A percentile compares a stretch with the other conserved stretches of the same genome.
phyloP scores from a whole-genome alignment of 2,113 vertebrate species.

The Caranx melampygus region DNA sequence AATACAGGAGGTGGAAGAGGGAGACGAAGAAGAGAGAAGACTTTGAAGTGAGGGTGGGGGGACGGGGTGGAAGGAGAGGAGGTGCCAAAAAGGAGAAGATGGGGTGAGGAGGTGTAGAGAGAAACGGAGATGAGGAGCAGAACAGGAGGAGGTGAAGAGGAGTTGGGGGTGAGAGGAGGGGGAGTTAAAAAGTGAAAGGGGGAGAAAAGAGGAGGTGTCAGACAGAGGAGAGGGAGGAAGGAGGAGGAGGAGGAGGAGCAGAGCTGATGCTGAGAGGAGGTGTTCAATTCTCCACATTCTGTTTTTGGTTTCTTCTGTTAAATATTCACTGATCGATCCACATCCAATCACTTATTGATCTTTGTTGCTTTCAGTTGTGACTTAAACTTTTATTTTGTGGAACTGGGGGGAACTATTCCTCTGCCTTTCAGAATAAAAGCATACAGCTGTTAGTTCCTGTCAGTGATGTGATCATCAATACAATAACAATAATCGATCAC shows the following conservation, averaged over 20 bases:
- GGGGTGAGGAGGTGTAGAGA: not conserved
- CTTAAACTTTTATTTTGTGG: not conserved
- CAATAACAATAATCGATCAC: not conserved
- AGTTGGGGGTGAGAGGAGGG: no score
- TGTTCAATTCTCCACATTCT: no score
- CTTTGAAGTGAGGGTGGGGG: not conserved
- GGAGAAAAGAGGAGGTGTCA: not conserved
- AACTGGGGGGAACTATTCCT: not conserved
- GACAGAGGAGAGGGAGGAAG: not conserved
- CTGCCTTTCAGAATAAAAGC: slow-evolving; percentile 26
- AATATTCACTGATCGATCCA: no score
- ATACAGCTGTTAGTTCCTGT: not conserved
- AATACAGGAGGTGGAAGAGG: not conserved
- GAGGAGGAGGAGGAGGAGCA: not conserved
- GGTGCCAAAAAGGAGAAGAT: not conserved
- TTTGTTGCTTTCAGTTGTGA: not conserved
- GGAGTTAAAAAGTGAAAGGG: not conserved
- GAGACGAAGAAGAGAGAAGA: not conserved
- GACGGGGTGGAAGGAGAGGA: not conserved
- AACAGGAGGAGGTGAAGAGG: not conserved
- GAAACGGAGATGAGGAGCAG: no score
- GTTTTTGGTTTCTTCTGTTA: no score
- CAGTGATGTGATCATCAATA: not conserved
- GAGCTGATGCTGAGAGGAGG: no score
- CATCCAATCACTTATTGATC: no score